phyloP scores from a whole-genome alignment of 2,113 vertebrate genomes.

The Arvicanthis niloticus region DNA sequence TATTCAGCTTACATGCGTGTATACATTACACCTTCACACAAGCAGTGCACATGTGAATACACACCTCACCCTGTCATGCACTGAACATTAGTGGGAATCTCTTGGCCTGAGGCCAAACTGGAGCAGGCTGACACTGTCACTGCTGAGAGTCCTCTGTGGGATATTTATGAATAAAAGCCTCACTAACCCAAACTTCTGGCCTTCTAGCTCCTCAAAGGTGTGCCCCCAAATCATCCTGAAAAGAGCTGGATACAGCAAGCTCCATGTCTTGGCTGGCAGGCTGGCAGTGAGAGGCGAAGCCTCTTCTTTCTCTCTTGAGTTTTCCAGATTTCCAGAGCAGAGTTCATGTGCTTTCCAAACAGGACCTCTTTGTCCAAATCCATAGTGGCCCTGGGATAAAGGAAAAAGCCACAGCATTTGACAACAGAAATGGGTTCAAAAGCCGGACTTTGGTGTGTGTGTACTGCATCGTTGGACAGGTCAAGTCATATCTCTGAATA shows the following conservation, averaged over 20 bases:
- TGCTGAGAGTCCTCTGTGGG: conserved; percentile 11
- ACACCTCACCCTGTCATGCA: background rate
- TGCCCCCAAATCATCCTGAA: background rate
- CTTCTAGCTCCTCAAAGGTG: background rate
- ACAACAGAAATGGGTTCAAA: background rate
- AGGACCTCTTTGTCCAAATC: background rate
- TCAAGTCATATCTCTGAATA: background rate
- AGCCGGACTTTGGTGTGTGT: background rate
- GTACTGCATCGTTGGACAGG: background rate
- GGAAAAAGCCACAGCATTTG: background rate
- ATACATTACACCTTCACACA: background rate
- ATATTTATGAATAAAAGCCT: conserved; percentile 54
- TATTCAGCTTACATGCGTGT: background rate
- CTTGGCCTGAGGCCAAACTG: background rate
- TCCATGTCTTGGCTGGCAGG: background rate
- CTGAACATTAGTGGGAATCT: background rate
- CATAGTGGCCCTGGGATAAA: background rate
- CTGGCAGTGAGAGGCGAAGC: too few species aligned
- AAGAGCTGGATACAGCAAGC: background rate
- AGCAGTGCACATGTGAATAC: background rate
- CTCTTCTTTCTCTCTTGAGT: background rate
- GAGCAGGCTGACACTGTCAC: background rate
- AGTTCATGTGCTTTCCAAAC: conserved; percentile 17
- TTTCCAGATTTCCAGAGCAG: background rate
- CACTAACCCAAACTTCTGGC: conserved; percentile 60